phyloP scores from a whole-genome alignment of 2,888 invertebrate genomes.

The Chrysolina americana region DNA sequence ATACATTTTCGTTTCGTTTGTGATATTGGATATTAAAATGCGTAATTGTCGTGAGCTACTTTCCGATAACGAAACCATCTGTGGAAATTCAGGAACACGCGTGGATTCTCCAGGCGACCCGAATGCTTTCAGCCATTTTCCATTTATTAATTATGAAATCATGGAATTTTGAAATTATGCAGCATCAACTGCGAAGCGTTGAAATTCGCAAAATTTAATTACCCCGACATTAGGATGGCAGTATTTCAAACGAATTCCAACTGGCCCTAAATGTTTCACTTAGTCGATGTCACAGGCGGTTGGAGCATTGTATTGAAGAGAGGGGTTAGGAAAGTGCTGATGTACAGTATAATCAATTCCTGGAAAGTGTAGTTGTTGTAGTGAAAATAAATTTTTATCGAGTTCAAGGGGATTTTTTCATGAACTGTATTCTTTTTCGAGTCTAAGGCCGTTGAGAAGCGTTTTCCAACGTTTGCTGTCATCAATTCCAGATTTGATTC shows the following conservation, averaged over 20 bases:
- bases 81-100: not conserved
- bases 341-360: not conserved
- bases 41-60: too few species aligned
- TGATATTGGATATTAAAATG: too few species aligned
- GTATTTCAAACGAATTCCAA: not conserved
- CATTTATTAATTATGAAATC: not conserved
- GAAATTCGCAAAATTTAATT: not conserved
- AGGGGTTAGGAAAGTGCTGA: not conserved
- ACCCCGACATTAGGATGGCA: not conserved
- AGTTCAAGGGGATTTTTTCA: too few species aligned
- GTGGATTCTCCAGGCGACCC: not conserved
- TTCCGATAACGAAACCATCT: not conserved
- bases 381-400: too few species aligned
- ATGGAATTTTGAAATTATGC: slow-evolving; percentile 1
- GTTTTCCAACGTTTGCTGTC: too few species aligned
- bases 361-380: not conserved
- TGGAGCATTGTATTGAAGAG: not conserved
- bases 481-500: too few species aligned
- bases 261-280: not conserved
- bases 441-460: too few species aligned
- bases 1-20: too few species aligned
- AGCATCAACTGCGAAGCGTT: not conserved
- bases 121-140: not conserved
- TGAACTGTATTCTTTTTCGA: too few species aligned
- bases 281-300: not conserved